Evolutionary conservation across 64 coral and sea anemone genomes (phyloP), one percentile per base, ranked within the genome.

Genomic region (Orbicella faveolata): DNA sequence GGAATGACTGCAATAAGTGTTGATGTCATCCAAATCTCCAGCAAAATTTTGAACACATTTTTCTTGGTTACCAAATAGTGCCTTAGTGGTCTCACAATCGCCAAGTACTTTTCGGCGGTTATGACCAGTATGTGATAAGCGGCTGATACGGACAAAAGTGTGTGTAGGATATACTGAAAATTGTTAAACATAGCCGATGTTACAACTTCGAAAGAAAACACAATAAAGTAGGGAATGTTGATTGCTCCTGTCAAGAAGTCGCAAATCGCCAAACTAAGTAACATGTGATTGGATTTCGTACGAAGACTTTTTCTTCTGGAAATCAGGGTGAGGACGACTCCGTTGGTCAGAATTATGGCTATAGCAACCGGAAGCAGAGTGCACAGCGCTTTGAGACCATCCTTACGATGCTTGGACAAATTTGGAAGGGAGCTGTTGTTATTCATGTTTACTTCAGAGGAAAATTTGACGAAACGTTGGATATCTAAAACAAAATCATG

Each of bases 211-310:
- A 52, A 87, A 14, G 8, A 25, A 74, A 30, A 74, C 9, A 53
- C 35, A 10, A 91, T 34, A 17, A 77, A 84, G 34, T 77, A 77
- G 10, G 90, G 90, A 34, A 91, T 89, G 21, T 78, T 92, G 21
- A 95, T n/a, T 36, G 63, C 10, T 11, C 89, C 89, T 36, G 84
- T 95, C 16, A 95, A 59, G 19, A 95, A 91, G 77, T 95, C 94
- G 18, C 87, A 88, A 6, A 91, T 54, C 14, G 94, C 78, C 2
- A 95, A 77, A 21, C 94, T 90, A 35, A 95, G 70, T 17, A 95
- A 85, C 20, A 92, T n/a, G 69, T 78, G 84, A 74, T 95, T 95
- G 34, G 89, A 75, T 18, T 89, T 51, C 41, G 53, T 95, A 0
- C 94, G 77, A 1, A 95, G 20, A 33, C 11, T 55, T 77, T 77